Evolutionary conservation across 1,140 invertebrate genomes (phyloP).

Genomic region (Zaprionus vittiger): DNA sequence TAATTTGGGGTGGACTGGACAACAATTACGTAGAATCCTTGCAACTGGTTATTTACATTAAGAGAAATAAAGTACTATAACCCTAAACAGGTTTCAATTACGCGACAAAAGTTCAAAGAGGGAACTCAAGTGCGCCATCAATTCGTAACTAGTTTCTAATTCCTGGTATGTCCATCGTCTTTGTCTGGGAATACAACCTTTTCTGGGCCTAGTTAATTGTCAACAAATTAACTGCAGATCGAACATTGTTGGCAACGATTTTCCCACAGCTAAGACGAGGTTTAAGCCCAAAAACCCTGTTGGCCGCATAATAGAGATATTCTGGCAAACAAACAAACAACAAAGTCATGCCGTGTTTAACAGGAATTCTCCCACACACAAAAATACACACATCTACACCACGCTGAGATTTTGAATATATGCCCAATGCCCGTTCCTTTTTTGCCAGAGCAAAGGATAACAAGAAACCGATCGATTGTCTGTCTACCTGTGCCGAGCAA

Average conservation of each 20-base stretch:
- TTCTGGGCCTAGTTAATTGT: slow-evolving; percentile 56
- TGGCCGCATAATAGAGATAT: slow-evolving; percentile 63
- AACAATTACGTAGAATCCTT: slow-evolving; percentile 13
- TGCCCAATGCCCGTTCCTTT: slow-evolving; percentile 66
- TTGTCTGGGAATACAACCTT: not conserved
- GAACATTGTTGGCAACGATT: slow-evolving; percentile 41
- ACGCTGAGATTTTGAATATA: slow-evolving; percentile 52
- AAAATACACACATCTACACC: slow-evolving; percentile 19
- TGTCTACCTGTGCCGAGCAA: slow-evolving; percentile 64
- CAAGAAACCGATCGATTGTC: slow-evolving; percentile 41
- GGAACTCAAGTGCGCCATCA: not conserved
- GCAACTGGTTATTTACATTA: not conserved
- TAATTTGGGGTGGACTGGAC: slow-evolving; percentile 4
- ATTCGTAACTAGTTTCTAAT: not conserved
- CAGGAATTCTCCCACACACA: slow-evolving; percentile 72
- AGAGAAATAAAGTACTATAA: not conserved
- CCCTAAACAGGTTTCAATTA: not conserved
- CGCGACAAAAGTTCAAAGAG: not conserved
- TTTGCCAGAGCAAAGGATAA: slow-evolving; percentile 65
- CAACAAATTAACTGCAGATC: slow-evolving; percentile 67
- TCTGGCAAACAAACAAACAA: slow-evolving; percentile 61
- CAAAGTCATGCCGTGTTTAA: slow-evolving; percentile 76
- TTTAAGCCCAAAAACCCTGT: slow-evolving; percentile 27
- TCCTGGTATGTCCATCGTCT: not conserved
- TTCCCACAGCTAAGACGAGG: slow-evolving; percentile 67